These are phyloP conservation scores for Berghia stephanieae DNA, from an alignment of 1,140 invertebrate genomes.

Conservation along the genomic window DNA sequence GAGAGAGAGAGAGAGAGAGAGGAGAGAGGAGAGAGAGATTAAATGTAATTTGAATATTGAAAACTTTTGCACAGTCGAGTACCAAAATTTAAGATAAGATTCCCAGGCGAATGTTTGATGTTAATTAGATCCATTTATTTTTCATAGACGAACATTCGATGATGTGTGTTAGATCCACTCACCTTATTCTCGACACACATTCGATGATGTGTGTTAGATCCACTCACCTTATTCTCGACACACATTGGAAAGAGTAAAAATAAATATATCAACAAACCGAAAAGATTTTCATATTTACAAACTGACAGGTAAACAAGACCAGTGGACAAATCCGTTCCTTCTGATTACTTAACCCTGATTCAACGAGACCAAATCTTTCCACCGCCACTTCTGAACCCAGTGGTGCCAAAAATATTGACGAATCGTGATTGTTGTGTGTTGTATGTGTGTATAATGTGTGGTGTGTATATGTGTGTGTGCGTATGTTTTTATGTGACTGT, in stretches of 20 bases:
- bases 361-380: background rate
- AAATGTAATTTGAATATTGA: background rate
- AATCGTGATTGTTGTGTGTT: background rate
- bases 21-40: background rate
- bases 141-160: background rate
- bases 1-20: background rate
- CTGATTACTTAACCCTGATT: background rate
- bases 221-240: background rate
- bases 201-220: background rate
- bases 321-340: background rate
- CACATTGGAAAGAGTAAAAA: too few relatives aligned
- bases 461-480: slow-evolving; percentile 8
- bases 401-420: background rate
- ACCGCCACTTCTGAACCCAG: background rate
- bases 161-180: background rate
- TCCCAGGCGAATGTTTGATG: background rate
- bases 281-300: too few relatives aligned
- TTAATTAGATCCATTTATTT: background rate
- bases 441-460: background rate
- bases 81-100: background rate
- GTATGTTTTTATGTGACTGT: background rate
- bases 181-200: background rate
- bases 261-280: too few relatives aligned
- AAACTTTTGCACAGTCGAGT: background rate
- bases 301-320: background rate